These are phyloP conservation scores for Prochilodus magdalenae DNA, from an alignment of 2,113 vertebrate genomes.

Conservation along the genomic window DNA sequence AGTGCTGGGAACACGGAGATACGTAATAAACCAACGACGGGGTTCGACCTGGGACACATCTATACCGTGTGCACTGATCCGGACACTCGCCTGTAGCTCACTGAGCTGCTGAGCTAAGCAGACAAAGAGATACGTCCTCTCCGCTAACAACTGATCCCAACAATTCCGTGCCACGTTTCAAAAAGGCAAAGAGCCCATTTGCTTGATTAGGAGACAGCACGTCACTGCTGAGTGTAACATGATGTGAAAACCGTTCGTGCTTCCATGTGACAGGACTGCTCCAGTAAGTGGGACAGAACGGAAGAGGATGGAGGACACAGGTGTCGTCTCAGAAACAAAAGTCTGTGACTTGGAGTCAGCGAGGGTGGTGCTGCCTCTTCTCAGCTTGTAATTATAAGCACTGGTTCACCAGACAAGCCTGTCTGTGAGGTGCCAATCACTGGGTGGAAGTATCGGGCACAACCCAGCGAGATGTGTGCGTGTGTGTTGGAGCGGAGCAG, in stretches of 20 bases:
- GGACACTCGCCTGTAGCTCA: too few relatives aligned
- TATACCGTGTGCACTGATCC: too few relatives aligned
- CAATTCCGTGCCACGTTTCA: not conserved
- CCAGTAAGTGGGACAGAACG: not conserved
- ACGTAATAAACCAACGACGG: not conserved
- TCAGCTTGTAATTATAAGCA: constrained; percentile 18
- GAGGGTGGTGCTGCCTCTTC: not conserved
- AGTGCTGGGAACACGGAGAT: too few relatives aligned
- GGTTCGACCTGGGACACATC: not conserved
- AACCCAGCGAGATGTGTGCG: constrained; percentile 22
- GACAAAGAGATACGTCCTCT: not conserved
- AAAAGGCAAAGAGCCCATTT: not conserved
- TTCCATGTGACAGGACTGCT: not conserved
- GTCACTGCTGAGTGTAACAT: not conserved
- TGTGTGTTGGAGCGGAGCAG: constrained; percentile 8
- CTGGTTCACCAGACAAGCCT: not conserved
- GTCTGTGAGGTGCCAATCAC: constrained; percentile 39
- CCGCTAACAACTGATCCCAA: not conserved
- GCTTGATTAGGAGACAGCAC: not conserved
- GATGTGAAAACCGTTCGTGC: not conserved
- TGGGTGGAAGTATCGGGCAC: not conserved
- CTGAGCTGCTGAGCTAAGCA: not conserved
- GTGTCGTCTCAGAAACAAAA: too few relatives aligned
- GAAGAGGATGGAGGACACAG: not conserved
- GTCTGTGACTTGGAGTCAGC: not conserved